Conservation (phyloP, 2,888 invertebrate genomes). For the Xestobium rufovillosum region DNA sequence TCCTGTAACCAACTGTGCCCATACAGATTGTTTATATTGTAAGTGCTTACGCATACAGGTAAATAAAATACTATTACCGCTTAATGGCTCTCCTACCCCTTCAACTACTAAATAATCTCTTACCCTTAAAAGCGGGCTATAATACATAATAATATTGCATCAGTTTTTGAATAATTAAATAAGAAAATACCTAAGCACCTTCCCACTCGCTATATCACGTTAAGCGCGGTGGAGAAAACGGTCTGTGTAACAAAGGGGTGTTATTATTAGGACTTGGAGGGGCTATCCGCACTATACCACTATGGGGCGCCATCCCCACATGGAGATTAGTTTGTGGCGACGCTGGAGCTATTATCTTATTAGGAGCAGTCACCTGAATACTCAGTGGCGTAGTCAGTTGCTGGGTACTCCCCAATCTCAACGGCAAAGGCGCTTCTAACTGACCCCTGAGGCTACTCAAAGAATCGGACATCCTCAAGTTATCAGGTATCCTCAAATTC, state of each 20-base stretch:
- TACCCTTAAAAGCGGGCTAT: too few species aligned
- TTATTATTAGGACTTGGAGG: conserved; percentile 35
- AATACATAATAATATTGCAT: too few species aligned
- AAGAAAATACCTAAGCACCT: too few species aligned
- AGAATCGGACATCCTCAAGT: conserved; percentile 22
- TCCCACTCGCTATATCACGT: conserved; percentile 42
- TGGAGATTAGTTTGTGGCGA: conserved; percentile 33
- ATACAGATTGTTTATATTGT: too few species aligned
- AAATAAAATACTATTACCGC: too few species aligned
- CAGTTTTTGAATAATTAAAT: too few species aligned
- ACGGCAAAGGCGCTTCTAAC: conserved; percentile 36
- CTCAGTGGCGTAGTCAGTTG: conserved; percentile 37
- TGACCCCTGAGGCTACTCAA: conserved; percentile 19
- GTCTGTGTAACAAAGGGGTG: conserved; percentile 39
- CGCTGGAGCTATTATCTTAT: conserved; percentile 26
- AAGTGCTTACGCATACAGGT: too few species aligned
- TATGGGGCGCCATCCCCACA: conserved; percentile 28
- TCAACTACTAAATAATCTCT: too few species aligned
- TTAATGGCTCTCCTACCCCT: too few species aligned
- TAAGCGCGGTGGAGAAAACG: conserved; percentile 42
- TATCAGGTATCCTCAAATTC: conserved; percentile 36
- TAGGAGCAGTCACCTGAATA: conserved; percentile 38
- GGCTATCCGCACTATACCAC: conserved; percentile 41
- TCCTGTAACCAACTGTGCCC: too few species aligned
- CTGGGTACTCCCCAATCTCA: conserved; percentile 32